Evolutionary conservation across 2,797 vertebrate genomes (phyloP).

Genomic region (Heterohyrax brucei): DNA sequence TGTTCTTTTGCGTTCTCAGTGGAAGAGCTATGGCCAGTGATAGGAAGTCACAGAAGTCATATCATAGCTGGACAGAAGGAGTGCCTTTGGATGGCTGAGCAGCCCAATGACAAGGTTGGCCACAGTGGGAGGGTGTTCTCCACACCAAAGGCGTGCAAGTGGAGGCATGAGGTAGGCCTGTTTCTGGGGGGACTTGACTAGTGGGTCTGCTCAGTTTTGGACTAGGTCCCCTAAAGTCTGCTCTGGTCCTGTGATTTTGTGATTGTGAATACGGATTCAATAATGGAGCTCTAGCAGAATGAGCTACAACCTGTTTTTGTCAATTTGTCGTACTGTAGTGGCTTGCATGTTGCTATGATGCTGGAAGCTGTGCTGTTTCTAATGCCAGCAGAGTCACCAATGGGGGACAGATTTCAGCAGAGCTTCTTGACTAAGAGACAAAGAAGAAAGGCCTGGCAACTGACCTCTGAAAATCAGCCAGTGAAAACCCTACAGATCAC

Average conservation of each 20-base stretch:
- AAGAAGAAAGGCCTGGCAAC: not conserved
- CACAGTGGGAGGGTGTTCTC: not conserved
- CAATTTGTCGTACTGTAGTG: not conserved
- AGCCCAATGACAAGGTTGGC: not conserved
- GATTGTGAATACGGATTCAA: not conserved
- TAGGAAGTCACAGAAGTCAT: not conserved
- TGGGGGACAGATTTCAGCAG: not conserved
- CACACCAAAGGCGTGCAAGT: not conserved
- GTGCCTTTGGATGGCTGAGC: not conserved
- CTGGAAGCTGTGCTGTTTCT: not conserved
- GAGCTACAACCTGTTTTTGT: not conserved
- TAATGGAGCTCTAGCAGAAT: not conserved
- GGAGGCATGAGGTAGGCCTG: not conserved
- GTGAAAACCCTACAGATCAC: not conserved
- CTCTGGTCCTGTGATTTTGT: not conserved
- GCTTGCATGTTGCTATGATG: not conserved
- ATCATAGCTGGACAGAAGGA: not conserved
- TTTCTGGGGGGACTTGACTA: not conserved
- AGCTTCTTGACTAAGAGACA: no score
- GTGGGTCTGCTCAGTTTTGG: not conserved
- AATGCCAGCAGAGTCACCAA: not conserved
- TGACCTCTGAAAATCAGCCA: not conserved
- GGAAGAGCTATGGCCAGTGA: not conserved
- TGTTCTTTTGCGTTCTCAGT: not conserved
- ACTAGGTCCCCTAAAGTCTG: fast-evolving